Percentiles rank a stretch among this genome's conserved stretches.
phyloP scores from a whole-genome alignment of 2,113 vertebrate genomes.

The Mesembrinibis cayennensis region DNA sequence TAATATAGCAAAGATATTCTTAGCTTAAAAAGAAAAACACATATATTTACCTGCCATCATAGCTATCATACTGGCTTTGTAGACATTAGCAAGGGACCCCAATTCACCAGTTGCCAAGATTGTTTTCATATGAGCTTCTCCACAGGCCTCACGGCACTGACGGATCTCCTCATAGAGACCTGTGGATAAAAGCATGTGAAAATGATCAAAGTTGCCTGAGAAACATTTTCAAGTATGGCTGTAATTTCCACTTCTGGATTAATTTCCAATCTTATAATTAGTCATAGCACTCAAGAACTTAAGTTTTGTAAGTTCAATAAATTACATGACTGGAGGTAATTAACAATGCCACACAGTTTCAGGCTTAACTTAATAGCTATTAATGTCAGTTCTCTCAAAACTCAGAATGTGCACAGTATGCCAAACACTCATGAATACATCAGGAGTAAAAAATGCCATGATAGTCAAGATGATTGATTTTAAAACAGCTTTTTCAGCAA shows the following conservation, averaged over 20 bases:
- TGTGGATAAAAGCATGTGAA: slow-evolving; percentile 39
- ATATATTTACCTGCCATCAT: slow-evolving; percentile 94
- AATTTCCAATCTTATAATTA: slow-evolving; percentile 50
- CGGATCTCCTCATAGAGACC: slow-evolving; percentile 90
- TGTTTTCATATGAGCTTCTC: slow-evolving; percentile 92
- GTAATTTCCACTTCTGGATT: slow-evolving; percentile 42
- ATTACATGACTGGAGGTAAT: slow-evolving; percentile 39
- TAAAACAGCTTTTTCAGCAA: background rate
- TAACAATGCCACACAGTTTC: background rate
- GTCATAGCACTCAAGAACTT: slow-evolving; percentile 13
- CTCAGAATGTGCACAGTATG: background rate
- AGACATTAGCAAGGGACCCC: slow-evolving; percentile 89
- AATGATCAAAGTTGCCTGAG: background rate
- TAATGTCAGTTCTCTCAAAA: slow-evolving; percentile 15
- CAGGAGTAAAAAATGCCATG: background rate
- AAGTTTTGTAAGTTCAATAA: slow-evolving; percentile 46
- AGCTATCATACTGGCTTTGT: slow-evolving; percentile 94
- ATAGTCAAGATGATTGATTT: background rate
- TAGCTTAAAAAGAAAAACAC: background rate
- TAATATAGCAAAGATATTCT: background rate
- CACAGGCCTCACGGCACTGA: slow-evolving; percentile 88
- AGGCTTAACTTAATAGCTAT: slow-evolving; percentile 24
- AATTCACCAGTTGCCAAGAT: slow-evolving; percentile 94
- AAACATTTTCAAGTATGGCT: background rate
- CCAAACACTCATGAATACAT: background rate